Percentiles rank a stretch among this genome's conserved stretches.
These are phyloP conservation scores for Neoniphon sammara DNA, from an alignment of 2,797 vertebrate species.

Conservation along the genomic window DNA sequence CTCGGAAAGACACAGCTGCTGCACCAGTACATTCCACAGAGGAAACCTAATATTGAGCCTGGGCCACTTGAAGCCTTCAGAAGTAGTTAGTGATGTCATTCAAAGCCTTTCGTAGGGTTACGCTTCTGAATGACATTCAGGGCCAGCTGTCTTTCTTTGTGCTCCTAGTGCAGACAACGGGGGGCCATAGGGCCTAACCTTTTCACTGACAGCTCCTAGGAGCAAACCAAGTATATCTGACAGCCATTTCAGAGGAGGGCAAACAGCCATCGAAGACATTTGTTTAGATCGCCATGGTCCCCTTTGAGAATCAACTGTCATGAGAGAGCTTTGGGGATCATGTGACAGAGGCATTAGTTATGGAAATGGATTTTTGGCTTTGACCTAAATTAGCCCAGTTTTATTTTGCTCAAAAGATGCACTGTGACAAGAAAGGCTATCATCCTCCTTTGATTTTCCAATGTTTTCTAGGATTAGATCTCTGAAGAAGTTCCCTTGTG, in stretches of 20 bases:
- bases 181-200: slow-evolving; percentile 59
- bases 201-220: slow-evolving; percentile 66
- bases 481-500: slow-evolving; percentile 24
- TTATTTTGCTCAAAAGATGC: slow-evolving; percentile 22
- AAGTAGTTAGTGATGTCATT: slow-evolving; percentile 78
- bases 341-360: slow-evolving; percentile 22
- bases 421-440: slow-evolving; percentile 26
- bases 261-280: slow-evolving; percentile 44
- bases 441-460: slow-evolving; percentile 7
- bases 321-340: slow-evolving; percentile 28
- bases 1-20: slow-evolving; percentile 62
- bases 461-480: slow-evolving; percentile 21
- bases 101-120: slow-evolving; percentile 67
- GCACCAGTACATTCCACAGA: slow-evolving; percentile 58
- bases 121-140: slow-evolving; percentile 70
- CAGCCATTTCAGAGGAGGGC: slow-evolving; percentile 71
- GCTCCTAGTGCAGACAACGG: slow-evolving; percentile 62
- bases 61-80: slow-evolving; percentile 56
- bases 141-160: slow-evolving; percentile 77
- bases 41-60: slow-evolving; percentile 74
- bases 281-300: slow-evolving; percentile 29
- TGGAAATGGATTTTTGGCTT: slow-evolving; percentile 44
- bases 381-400: slow-evolving; percentile 20
- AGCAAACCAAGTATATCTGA: slow-evolving; percentile 60
- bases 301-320: slow-evolving; percentile 25